Evolutionary conservation across 64 coral and sea anemone species (phyloP).

Genomic region (Cladopsammia gracilis): DNA sequence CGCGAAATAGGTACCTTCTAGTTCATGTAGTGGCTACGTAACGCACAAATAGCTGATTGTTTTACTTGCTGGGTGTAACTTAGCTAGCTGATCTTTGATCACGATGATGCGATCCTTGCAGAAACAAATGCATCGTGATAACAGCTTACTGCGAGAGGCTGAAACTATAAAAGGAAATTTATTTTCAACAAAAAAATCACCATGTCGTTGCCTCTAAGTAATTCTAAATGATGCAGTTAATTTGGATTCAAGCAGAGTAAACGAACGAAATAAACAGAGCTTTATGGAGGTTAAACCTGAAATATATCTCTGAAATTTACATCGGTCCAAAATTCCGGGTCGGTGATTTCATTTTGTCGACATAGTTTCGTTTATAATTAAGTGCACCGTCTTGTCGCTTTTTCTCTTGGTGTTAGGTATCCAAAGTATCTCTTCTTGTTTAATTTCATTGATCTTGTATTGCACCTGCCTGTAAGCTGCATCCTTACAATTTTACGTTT

Average conservation of each 20-base stretch:
- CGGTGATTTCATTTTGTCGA: not conserved
- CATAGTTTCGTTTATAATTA: slow-evolving; percentile 17
- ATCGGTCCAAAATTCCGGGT: slow-evolving; percentile 4
- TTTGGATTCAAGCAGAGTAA: slow-evolving; percentile 14
- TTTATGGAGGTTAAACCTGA: not conserved
- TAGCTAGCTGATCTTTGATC: slow-evolving; percentile 45
- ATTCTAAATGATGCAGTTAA: slow-evolving; percentile 15
- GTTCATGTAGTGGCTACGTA: not conserved
- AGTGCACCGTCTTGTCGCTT: not conserved
- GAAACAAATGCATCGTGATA: not conserved
- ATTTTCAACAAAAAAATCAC: slow-evolving; percentile 7
- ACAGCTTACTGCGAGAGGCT: not conserved
- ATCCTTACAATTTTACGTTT: not conserved
- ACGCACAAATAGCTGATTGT: not conserved
- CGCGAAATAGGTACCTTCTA: not conserved
- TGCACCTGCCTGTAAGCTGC: not conserved
- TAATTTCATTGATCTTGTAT: not conserved
- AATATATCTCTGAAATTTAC: not conserved
- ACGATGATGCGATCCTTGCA: not conserved
- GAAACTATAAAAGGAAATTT: not conserved
- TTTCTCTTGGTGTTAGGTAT: not conserved
- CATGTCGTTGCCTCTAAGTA: slow-evolving; percentile 24
- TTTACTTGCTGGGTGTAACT: not conserved
- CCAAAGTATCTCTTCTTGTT: not conserved
- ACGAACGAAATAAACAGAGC: not conserved